phyloP scores from a whole-genome alignment of 2,113 vertebrate genomes.

The Heterocephalus glaber region DNA sequence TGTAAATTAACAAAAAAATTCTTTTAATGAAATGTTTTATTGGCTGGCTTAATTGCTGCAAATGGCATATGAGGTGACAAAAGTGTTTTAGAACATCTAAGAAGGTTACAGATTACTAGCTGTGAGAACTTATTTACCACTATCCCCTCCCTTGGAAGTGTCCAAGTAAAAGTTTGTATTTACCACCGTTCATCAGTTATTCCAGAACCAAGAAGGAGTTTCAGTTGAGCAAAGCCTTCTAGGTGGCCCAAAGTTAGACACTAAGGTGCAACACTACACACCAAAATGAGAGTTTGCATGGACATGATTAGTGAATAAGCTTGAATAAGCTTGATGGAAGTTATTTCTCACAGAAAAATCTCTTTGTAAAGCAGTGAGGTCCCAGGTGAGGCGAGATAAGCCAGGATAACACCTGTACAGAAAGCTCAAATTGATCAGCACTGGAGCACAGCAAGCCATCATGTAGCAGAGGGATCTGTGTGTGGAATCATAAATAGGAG shows the following conservation, averaged over 20 bases:
- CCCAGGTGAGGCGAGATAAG: neutral
- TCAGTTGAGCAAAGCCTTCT: neutral
- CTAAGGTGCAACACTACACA: neutral
- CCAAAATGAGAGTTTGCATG: neutral
- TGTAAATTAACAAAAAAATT: neutral
- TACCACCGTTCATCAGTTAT: neutral
- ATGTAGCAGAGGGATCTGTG: neutral
- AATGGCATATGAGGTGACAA: neutral
- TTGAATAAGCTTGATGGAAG: neutral
- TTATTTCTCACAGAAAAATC: slow-evolving; percentile 6
- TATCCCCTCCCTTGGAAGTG: neutral
- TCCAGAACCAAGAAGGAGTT: neutral
- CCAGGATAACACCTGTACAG: neutral
- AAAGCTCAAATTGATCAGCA: neutral
- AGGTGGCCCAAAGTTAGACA: neutral
- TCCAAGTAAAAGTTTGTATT: neutral
- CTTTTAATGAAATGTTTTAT: neutral
- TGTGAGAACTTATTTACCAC: neutral
- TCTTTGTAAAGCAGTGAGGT: slow-evolving; percentile 16
- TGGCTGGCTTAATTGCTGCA: neutral
- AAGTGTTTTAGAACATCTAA: neutral
- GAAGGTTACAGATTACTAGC: neutral
- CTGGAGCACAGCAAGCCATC: neutral
- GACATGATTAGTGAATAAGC: neutral
- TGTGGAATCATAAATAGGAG: neutral